These are phyloP conservation scores for Drosophila navojoa DNA, from an alignment of 1,140 invertebrate genomes.

Conservation along the genomic window DNA sequence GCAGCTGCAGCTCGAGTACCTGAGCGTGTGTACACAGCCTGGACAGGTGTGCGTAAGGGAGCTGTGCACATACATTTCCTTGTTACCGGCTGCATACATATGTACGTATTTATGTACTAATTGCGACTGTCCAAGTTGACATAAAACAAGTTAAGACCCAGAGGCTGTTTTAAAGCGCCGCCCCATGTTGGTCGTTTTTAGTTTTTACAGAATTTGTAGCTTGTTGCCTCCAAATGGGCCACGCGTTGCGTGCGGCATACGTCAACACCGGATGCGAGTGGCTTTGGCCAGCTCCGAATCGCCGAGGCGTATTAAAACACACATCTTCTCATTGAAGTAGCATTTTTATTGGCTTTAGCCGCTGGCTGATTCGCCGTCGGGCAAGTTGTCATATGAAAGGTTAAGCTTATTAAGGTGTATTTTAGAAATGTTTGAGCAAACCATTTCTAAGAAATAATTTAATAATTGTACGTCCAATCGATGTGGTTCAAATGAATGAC, in stretches of 20 bases:
- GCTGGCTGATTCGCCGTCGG: constrained; percentile 38
- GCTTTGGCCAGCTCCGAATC: constrained; percentile 15
- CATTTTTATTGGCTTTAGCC: constrained; percentile 72
- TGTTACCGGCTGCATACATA: constrained; percentile 44
- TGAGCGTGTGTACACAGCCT: constrained; percentile 14
- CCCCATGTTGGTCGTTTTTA: constrained; percentile 39
- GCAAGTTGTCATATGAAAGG: neutral
- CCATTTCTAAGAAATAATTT: neutral
- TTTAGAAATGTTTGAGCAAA: too few relatives aligned
- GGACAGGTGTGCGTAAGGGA: constrained; percentile 7
- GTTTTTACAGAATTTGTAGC: constrained; percentile 30
- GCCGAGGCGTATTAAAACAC: constrained; percentile 17
- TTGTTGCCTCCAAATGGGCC: constrained; percentile 51
- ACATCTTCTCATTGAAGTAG: constrained; percentile 58
- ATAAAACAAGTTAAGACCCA: constrained; percentile 71
- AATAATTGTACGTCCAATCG: neutral
- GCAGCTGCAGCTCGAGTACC: constrained; percentile 73
- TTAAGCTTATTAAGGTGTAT: neutral
- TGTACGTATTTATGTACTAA: constrained; percentile 53
- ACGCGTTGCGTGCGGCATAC: constrained; percentile 46
- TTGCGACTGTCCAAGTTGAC: constrained; percentile 74
- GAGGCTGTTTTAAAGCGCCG: constrained; percentile 72
- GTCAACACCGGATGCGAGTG: constrained; percentile 60
- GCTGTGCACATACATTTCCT: constrained; percentile 19
- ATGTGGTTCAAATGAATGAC: neutral